Percentiles rank a stretch among this genome's conserved stretches.
phyloP scores from a whole-genome alignment of 2,797 vertebrate genomes.

The Falco cherrug region DNA sequence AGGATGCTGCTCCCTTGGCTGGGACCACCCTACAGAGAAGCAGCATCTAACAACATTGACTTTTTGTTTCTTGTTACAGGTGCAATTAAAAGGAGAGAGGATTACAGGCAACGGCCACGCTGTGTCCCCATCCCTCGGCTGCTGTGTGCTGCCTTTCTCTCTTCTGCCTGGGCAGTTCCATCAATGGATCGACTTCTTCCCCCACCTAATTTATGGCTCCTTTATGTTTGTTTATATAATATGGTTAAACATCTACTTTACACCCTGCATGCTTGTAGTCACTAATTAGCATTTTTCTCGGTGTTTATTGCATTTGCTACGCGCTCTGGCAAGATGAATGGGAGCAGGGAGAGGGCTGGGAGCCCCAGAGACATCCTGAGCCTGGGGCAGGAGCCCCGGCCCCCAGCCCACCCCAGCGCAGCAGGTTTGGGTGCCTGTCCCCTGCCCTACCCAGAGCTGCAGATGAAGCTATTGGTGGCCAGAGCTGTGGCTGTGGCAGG shows the following conservation, averaged over 20 bases:
- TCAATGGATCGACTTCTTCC: slow-evolving; percentile 46
- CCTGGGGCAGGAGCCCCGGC: not conserved
- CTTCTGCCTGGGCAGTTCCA: slow-evolving; percentile 44
- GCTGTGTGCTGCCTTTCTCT: not conserved
- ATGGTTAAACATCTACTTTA: slow-evolving; percentile 43
- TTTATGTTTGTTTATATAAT: slow-evolving; percentile 60
- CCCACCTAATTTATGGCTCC: not conserved
- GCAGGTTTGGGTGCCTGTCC: not conserved
- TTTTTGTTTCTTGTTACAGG: not conserved
- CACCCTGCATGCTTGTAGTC: not conserved
- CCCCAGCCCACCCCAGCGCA: not conserved
- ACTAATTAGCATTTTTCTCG: slow-evolving; percentile 11
- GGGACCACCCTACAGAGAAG: not conserved
- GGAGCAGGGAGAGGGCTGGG: not conserved
- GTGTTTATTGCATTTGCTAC: not conserved
- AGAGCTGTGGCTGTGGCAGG: not conserved
- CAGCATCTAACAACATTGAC: not conserved
- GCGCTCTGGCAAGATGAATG: not conserved
- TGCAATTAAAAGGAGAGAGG: not conserved
- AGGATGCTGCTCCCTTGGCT: not conserved
- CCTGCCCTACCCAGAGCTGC: too few species aligned
- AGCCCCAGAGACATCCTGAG: rapidly evolving
- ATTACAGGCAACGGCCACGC: rapidly evolving
- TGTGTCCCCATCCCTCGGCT: not conserved
- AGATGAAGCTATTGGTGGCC: too few species aligned